A percentile compares a stretch with the other conserved stretches of the same genome.
Conservation (phyloP, 2,888 invertebrate species). For the Drosophila cognata region DNA sequence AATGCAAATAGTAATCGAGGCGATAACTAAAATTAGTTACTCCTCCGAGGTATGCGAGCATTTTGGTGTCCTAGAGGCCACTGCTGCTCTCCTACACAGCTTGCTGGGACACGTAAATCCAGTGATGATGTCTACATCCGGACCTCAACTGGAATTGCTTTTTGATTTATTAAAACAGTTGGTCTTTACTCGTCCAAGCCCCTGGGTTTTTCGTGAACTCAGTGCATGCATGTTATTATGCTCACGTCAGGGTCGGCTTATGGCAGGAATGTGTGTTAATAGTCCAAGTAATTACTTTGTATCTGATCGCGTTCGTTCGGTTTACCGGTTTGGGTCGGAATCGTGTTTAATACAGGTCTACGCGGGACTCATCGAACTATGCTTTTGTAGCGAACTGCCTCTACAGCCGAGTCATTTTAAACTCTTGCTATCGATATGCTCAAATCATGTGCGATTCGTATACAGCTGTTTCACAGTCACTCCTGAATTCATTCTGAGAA, state of each 20-base stretch:
- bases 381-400: conserved; percentile 70
- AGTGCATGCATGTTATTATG: conserved; percentile 69
- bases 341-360: conserved; percentile 83
- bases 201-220: conserved; percentile 78
- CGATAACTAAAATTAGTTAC: conserved; percentile 77
- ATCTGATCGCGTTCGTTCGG: conserved; percentile 75
- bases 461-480: conserved; percentile 76
- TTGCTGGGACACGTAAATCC: conserved; percentile 42
- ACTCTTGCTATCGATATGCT: conserved; percentile 72
- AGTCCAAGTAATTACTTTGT: conserved; percentile 66
- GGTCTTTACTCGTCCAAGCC: conserved; percentile 79
- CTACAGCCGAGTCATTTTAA: conserved; percentile 68
- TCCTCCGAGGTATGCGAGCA: conserved; percentile 79
- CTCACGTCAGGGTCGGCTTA: conserved; percentile 40
- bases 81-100: conserved; percentile 67
- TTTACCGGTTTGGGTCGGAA: conserved; percentile 78
- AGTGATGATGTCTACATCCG: not conserved
- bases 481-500: conserved; percentile 75
- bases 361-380: conserved; percentile 78
- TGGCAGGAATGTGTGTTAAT: conserved; percentile 69
- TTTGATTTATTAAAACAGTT: conserved; percentile 78
- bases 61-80: conserved; percentile 80
- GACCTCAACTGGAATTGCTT: conserved; percentile 54
- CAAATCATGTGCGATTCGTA: conserved; percentile 79
- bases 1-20: conserved; percentile 76